phyloP scores from a whole-genome alignment of 2,797 vertebrate genomes.

The Cottoperca gobio region DNA sequence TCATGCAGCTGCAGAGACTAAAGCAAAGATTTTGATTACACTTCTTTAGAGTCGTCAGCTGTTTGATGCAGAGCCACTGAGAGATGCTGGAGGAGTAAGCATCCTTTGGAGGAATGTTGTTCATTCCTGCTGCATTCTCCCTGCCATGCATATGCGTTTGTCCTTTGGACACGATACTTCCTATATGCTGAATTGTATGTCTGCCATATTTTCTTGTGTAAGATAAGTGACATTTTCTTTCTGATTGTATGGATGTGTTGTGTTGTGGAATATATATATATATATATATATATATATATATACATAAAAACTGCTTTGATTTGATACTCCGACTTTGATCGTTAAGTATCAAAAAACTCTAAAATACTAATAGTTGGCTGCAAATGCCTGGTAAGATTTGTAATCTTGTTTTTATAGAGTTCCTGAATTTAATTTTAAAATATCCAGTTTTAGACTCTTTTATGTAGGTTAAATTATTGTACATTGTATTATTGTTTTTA shows the following conservation, averaged over 20 bases:
- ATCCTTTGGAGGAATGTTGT: conserved; percentile 13
- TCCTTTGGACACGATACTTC: background rate
- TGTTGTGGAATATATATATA: too few species aligned
- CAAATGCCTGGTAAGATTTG: background rate
- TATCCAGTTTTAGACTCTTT: background rate
- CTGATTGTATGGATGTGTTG: background rate
- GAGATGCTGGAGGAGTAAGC: conserved; percentile 30
- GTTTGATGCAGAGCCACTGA: conserved; percentile 46
- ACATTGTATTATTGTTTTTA: conserved; percentile 23
- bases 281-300: too few species aligned
- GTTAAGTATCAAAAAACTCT: background rate
- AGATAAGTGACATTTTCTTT: background rate
- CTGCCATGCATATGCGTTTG: conserved; percentile 11
- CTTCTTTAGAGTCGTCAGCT: conserved; percentile 29
- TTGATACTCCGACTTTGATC: background rate
- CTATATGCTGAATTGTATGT: background rate
- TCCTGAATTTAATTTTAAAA: background rate
- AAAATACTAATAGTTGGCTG: background rate
- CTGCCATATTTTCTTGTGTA: background rate
- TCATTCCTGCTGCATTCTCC: conserved; percentile 20
- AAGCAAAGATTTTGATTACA: conserved; percentile 47
- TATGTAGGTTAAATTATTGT: background rate
- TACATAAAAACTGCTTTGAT: background rate
- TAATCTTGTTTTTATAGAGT: background rate
- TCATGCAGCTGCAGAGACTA: conserved; percentile 41